Evolutionary conservation across 2,797 vertebrate genomes (phyloP).

Genomic region (Crypturellus tataupa): DNA sequence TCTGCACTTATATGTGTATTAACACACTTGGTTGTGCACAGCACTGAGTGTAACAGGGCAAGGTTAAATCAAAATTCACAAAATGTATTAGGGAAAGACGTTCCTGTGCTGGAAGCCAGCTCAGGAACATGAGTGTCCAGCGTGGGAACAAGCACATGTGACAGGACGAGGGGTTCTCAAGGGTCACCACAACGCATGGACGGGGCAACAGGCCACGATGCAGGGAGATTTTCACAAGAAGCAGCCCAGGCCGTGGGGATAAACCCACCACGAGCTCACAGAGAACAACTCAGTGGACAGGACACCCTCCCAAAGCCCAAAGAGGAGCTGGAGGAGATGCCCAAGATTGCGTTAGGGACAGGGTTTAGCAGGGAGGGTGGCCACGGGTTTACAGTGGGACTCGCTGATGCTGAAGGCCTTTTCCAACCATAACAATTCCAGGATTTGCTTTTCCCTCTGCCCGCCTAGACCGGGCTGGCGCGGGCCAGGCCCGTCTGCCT

Average conservation of each 20-base stretch:
- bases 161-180: not conserved
- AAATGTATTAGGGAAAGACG: too few relatives aligned
- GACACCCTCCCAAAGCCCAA: not conserved
- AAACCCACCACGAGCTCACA: not conserved
- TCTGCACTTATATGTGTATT: not conserved
- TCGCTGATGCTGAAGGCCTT: too few relatives aligned
- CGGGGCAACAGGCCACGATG: too few relatives aligned
- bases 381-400: too few relatives aligned
- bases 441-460: not conserved
- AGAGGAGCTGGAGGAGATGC: not conserved
- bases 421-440: too few relatives aligned
- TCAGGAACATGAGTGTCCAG: not conserved
- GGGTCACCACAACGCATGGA: not conserved
- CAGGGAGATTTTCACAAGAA: too few relatives aligned
- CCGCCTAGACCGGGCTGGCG: not conserved
- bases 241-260: too few relatives aligned
- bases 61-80: too few relatives aligned
- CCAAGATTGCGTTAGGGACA: too few relatives aligned
- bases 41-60: not conserved
- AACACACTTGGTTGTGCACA: not conserved
- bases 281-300: not conserved
- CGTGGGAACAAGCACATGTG: not conserved
- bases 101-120: too few relatives aligned
- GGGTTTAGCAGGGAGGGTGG: too few relatives aligned
- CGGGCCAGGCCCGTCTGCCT: not conserved